These are phyloP conservation scores for Pammene fasciana DNA, from an alignment of 2,888 invertebrate species.

Conservation along the genomic window DNA sequence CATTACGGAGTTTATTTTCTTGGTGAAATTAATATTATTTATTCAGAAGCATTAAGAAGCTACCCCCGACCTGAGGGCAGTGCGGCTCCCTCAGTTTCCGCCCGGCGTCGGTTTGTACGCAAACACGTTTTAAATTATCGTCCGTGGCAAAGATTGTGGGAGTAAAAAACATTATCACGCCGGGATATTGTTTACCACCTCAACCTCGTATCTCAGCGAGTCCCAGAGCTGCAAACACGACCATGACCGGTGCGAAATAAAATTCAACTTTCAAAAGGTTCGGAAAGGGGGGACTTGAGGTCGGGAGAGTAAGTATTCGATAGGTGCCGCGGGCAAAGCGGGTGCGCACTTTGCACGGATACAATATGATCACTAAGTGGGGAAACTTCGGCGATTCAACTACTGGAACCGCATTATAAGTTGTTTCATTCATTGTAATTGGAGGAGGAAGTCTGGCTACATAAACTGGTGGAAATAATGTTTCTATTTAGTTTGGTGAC, in stretches of 20 bases:
- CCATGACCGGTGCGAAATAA: slow-evolving; percentile 22
- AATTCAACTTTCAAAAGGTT: slow-evolving; percentile 13
- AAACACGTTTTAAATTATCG: slow-evolving; percentile 69
- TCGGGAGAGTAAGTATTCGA: slow-evolving; percentile 20
- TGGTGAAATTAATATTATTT: slow-evolving; percentile 59
- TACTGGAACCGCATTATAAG: slow-evolving; percentile 61
- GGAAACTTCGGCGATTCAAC: slow-evolving; percentile 56
- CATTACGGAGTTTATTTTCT: slow-evolving; percentile 9
- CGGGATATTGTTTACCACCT: slow-evolving; percentile 44
- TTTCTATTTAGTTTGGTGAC: slow-evolving; percentile 31
- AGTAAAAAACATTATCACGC: slow-evolving; percentile 57
- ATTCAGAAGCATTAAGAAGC: slow-evolving; percentile 54
- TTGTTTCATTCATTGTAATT: slow-evolving; percentile 43
- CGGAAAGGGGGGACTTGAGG: neutral
- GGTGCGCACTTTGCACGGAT: slow-evolving; percentile 48
- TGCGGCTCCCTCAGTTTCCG: slow-evolving; percentile 50
- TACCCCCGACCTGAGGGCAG: slow-evolving; percentile 42
- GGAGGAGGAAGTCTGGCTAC: slow-evolving; percentile 38
- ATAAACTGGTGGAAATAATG: slow-evolving; percentile 41
- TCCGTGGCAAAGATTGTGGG: slow-evolving; percentile 60
- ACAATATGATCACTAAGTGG: slow-evolving; percentile 61
- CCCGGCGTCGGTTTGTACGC: slow-evolving; percentile 53
- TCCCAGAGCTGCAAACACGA: slow-evolving; percentile 34
- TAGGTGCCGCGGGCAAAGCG: slow-evolving; percentile 42
- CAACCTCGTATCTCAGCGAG: slow-evolving; percentile 44